phyloP scores from a whole-genome alignment of 2,113 vertebrate genomes.

The Taxidea taxus region DNA sequence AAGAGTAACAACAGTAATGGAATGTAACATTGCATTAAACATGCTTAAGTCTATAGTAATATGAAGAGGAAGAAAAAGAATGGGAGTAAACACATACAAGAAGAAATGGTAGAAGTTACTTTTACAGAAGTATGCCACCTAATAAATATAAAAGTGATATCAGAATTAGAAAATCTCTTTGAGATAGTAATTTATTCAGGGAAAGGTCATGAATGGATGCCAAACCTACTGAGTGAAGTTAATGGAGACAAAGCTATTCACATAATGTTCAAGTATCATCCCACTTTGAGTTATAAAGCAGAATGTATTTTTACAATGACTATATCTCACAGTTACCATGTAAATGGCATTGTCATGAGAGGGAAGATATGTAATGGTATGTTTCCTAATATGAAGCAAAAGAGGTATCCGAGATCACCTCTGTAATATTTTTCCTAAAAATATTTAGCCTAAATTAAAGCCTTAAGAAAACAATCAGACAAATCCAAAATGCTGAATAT shows the following conservation, averaged over 20 bases:
- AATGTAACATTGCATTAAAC: not conserved
- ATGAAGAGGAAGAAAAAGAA: not conserved
- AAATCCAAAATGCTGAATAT: not conserved
- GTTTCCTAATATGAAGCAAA: not conserved
- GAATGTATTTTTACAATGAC: not conserved
- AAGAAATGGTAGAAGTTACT: not conserved
- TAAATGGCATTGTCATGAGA: not conserved
- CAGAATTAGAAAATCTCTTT: not conserved
- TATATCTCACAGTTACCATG: not conserved
- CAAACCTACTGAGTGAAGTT: not conserved
- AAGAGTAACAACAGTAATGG: not conserved
- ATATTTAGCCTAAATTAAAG: not conserved
- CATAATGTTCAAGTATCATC: not conserved
- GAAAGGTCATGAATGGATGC: not conserved
- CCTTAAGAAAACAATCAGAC: not conserved
- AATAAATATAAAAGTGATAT: not conserved
- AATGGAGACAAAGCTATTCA: not conserved
- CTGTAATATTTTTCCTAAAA: not conserved
- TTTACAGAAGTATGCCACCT: not conserved
- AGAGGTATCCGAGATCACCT: not conserved
- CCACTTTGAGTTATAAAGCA: not conserved
- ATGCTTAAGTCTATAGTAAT: not conserved
- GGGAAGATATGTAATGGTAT: not conserved
- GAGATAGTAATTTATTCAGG: not conserved
- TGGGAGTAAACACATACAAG: not conserved